phyloP scores from a whole-genome alignment of 2,888 invertebrate genomes.

The Xylophagus ater region DNA sequence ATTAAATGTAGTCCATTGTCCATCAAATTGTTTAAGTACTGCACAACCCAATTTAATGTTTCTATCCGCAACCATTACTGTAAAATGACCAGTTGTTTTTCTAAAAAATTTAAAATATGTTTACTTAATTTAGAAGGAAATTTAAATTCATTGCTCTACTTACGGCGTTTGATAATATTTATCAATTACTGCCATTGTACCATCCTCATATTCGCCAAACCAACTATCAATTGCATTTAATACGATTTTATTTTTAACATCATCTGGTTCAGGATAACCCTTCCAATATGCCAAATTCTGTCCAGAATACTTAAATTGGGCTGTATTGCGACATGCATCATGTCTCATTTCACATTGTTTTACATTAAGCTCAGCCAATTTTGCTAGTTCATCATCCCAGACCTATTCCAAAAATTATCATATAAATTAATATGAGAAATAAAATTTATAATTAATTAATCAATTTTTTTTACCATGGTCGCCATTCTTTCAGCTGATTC shows the following conservation, averaged over 20 bases:
- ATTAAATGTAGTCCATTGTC: not conserved
- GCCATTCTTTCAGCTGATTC: too few species aligned
- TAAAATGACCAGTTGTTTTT: not conserved
- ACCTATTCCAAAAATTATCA: too few species aligned
- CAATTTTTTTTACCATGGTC: too few species aligned
- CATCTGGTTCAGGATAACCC: not conserved
- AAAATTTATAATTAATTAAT: too few species aligned
- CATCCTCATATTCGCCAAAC: conserved; percentile 8
- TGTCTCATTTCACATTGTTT: too few species aligned
- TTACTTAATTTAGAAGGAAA: not conserved
- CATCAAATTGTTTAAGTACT: not conserved
- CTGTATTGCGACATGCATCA: too few species aligned
- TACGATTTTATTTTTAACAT: not conserved
- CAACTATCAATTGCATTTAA: conserved; percentile 5
- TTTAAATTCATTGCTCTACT: not conserved
- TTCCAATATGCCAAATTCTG: conserved; percentile 9
- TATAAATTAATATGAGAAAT: too few species aligned
- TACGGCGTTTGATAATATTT: conserved; percentile 1
- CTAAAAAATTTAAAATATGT: not conserved
- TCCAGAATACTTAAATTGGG: conserved; percentile 8
- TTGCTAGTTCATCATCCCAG: too few species aligned
- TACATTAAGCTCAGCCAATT: too few species aligned
- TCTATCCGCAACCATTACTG: not conserved
- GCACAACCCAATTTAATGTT: not conserved
- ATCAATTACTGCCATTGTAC: not conserved